Base-by-base conservation (phyloP, 2,113 vertebrate species). In the Heterocephalus glaber region DNA sequence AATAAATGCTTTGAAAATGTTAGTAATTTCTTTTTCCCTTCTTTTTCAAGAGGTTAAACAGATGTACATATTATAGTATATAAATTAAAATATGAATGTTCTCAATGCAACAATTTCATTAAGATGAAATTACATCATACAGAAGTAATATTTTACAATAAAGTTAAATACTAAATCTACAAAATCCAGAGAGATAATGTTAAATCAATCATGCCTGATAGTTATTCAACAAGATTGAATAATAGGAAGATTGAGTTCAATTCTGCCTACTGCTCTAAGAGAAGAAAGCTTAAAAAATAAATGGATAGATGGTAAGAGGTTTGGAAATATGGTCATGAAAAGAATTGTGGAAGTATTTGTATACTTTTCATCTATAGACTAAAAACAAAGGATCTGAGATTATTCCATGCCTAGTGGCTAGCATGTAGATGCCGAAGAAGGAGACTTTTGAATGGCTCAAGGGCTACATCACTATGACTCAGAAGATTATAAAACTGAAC, bases 141-240 rank as follows among this genome's bases (percentile, higher is more conserved):
- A 86, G 86, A 82, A 93, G 30, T 38, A 30, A 30, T 77, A 63
- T 44, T 93, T 82, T 84, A 5, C 90, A 88, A 74, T 80, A 74
- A 65, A 70, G 26, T 12, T 60, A 22, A 38, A 80, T 6, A 47
- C 49, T 54, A 60, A 93, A 13, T 16, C 70, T 74, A 49, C 22
- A 84, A 47, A 66, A 19, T 17, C 49, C 60, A 83, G 84, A 1
- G 9, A 4, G 24, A 91, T 24, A 60, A 60, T 74, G 72, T 80
- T 60, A 66, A 52, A 65, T 44, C 30, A 84, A 7, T 76, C 2
- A 4, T 77, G 44, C 24, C 20, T 58, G 13, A 35, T 61, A 52
- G 72, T 33, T 61, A 80, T 61, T 54, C 52, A 74, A 12, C 19
- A 66, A 47, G 6, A 56, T 14, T 56, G 54, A 56, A 56, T 56